Evolutionary conservation across 2,888 invertebrate genomes (phyloP), one percentile per base, ranked within the genome.

Genomic region (Eupithecia dodoneata): DNA sequence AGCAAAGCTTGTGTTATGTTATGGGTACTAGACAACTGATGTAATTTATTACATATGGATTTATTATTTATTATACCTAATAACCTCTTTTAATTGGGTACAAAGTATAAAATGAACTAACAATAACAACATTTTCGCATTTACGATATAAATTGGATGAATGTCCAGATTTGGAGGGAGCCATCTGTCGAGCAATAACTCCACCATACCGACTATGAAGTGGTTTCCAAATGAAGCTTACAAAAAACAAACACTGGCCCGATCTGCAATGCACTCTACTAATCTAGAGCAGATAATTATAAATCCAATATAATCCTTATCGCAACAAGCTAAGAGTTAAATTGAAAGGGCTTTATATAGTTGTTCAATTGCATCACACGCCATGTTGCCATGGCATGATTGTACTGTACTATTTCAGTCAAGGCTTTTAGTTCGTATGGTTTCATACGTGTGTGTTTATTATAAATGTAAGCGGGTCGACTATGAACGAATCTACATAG

Each of bases 361-460:
- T 65, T 79, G 78, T 80, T 77, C 75, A 79, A 84, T 87, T 87
- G 84, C 88, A 86, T 85, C 84, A 87, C 80, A 84, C 78, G 78
- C 82, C 73, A 82, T 84, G 80, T 83, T 83, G 75, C 81, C 80
- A 81, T 76, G 80, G 80, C 81, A 82, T 82, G 79, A 80, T 80
- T 81, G 81, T 80, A 72, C 71, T 76, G 73, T 79, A 66, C 78
- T 76, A 79, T 80, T 81, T 80, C 82, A 83, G 82, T 85, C 86
- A 86, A 87, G 84, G 85, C 83, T 83, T 79, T 85, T 71, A 67
- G 79, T 4, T 63, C 63, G 30, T 63, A 63, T 30, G 59, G 18
- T 59, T 18, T n/a, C n/a, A 59, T n/a, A 52, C 15, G 52, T 7
- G n/a, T 47, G 12, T 55, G 59, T 59, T 59, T 59, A 59, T 30